Base-by-base conservation (phyloP, 1,140 invertebrate genomes). In the Ptiloglossa arizonensis region DNA sequence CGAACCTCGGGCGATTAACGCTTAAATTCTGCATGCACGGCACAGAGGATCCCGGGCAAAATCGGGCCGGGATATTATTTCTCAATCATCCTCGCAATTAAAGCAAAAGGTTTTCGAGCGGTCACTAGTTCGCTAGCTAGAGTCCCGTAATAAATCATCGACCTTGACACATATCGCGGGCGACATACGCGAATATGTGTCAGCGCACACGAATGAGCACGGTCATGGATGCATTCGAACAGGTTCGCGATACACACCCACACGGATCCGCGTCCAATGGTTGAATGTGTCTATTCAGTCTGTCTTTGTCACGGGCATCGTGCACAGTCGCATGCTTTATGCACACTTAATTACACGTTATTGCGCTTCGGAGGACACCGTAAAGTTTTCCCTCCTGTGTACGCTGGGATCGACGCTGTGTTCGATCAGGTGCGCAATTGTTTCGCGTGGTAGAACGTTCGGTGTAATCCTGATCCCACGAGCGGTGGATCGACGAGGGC, bases 311-410 rank as follows among this genome's bases (percentile, higher is more conserved):
- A 35, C 27, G 48, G n/a, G 35, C 75, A 54, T 60, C 27, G 56
- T 27, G 54, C 56, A 56, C 67, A 35, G 75, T 77, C 57, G 27
- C 68, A 54, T 46, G 56, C 67, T 71, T 52, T 46, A 57, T 77
- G 75, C 59, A 77, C 68, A 57, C 68, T 63, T 77, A 77, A 77
- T 70, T 77, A 62, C 67, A 77, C 75, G 75, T 71, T 77, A 71
- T 71, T 62, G 57, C 68, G 75, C 67, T 71, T 11, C 57, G 15
- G n/a, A 27, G 68, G n/a, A 35, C 57, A 35, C 48, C 35, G 73
- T 70, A 63, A 62, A 46, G 68, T 77, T 71, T 71, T 54, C 67
- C 11, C 41, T 44, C 54, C 32, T 54, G 46, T 15, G 19, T 29
- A 46, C 22, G 29, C 56, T 4, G 13, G 8, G 35, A 59, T n/a